Percentiles rank a stretch among this genome's conserved stretches.
These are phyloP conservation scores for Nomia melanderi DNA, from an alignment of 1,140 invertebrate genomes.

Conservation along the genomic window DNA sequence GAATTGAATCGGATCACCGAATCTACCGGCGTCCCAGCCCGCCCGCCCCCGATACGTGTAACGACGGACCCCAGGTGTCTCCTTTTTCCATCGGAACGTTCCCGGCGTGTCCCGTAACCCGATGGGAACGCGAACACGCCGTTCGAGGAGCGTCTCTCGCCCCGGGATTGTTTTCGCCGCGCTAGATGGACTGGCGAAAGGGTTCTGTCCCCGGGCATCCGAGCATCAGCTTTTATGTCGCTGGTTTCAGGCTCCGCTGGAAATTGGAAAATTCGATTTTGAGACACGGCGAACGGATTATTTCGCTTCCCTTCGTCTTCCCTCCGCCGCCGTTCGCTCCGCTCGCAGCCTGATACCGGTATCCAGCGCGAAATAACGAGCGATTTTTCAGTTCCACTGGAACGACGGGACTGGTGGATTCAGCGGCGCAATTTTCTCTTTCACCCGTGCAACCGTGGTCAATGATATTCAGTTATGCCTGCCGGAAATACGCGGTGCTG, in stretches of 20 bases:
- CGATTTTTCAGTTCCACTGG: no score
- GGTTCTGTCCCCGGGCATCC: conserved; percentile 3
- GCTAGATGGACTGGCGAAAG: conserved; percentile 18
- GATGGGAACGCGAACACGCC: neutral
- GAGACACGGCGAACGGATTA: neutral
- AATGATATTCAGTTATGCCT: no score
- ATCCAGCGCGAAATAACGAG: no score
- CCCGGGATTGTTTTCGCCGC: conserved; percentile 28
- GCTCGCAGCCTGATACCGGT: no score
- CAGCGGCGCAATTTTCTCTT: no score
- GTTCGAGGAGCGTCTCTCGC: neutral
- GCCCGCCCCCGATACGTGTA: conserved; percentile 19
- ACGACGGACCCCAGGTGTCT: conserved; percentile 43
- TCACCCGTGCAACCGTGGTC: no score
- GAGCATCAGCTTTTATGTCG: conserved; percentile 25
- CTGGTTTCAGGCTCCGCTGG: conserved; percentile 18
- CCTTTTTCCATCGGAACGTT: conserved; percentile 1
- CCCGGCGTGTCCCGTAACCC: no score
- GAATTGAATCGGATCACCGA: conserved; percentile 14
- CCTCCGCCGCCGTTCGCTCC: neutral
- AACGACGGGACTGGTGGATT: no score
- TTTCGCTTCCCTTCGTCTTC: neutral
- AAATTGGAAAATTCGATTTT: conserved; percentile 34
- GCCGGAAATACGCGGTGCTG: no score
- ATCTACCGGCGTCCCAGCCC: no score